These are phyloP conservation scores for Idaea straminata DNA, from an alignment of 2,888 invertebrate genomes.

Conservation along the genomic window DNA sequence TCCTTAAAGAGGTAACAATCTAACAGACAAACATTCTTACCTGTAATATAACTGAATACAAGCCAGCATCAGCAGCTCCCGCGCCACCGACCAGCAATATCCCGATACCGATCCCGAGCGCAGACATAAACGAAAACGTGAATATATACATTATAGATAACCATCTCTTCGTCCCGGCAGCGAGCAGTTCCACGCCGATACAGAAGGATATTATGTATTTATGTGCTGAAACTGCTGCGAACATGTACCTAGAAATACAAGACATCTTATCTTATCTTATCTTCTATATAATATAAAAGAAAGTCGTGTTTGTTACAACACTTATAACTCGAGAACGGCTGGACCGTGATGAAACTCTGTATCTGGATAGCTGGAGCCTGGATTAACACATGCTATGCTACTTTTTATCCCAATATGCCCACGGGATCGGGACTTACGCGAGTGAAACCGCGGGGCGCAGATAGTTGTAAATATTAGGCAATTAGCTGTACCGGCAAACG, in stretches of 20 bases:
- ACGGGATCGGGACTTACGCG: too few species aligned
- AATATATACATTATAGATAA: constrained; percentile 85
- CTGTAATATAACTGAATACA: constrained; percentile 86
- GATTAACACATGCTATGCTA: too few species aligned
- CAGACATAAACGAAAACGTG: constrained; percentile 89
- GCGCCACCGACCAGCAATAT: constrained; percentile 82
- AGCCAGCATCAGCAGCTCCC: constrained; percentile 79
- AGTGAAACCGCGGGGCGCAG: too few species aligned
- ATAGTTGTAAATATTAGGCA: too few species aligned
- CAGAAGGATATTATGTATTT: constrained; percentile 94
- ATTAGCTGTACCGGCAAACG: too few species aligned
- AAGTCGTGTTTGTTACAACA: too few species aligned
- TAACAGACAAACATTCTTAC: constrained; percentile 60
- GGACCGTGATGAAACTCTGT: too few species aligned
- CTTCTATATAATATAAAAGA: too few species aligned
- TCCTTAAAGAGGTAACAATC: not conserved
- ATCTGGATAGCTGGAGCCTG: too few species aligned
- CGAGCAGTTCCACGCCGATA: constrained; percentile 90
- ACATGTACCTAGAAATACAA: constrained; percentile 87
- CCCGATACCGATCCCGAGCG: constrained; percentile 88
- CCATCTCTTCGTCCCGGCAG: constrained; percentile 82
- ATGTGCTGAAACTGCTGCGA: constrained; percentile 91
- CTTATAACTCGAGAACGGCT: too few species aligned
- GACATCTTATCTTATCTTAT: too few species aligned
- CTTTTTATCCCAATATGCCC: too few species aligned